A percentile compares a stretch with the other conserved stretches of the same genome.
Conservation (phyloP, 1,140 invertebrate genomes). For the Acromyrmex heyeri region DNA sequence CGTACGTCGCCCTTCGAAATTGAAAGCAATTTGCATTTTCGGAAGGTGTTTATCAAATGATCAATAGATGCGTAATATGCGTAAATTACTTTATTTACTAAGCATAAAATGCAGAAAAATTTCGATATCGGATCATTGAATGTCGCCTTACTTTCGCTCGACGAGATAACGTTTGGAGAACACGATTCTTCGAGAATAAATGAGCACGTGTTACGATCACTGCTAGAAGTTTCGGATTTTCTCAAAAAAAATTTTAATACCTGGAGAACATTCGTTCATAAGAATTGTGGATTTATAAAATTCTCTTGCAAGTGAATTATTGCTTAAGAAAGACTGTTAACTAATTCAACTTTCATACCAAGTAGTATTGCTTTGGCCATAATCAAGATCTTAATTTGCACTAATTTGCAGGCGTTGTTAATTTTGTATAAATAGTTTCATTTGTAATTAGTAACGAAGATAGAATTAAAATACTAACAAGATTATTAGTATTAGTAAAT, state of each 20-base stretch:
- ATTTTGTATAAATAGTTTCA: not conserved
- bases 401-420: not conserved
- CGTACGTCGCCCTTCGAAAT: slow-evolving; percentile 62
- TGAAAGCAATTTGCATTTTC: slow-evolving; percentile 61
- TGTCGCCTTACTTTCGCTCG: slow-evolving; percentile 19
- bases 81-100: not conserved
- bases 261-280: not conserved
- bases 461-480: not conserved
- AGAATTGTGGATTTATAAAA: not conserved
- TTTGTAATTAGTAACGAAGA: not conserved
- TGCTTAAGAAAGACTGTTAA: not conserved
- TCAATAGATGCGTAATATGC: not conserved
- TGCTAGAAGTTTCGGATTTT: not conserved
- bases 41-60: not conserved
- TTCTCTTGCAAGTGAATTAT: not conserved
- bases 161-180: slow-evolving; percentile 5
- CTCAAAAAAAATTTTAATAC: slow-evolving; percentile 5
- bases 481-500: not conserved
- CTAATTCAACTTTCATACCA: slow-evolving; percentile 1
- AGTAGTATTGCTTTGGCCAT: not conserved
- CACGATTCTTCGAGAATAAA: not conserved
- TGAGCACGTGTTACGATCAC: not conserved
- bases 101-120: not conserved
- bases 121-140: slow-evolving; percentile 3
- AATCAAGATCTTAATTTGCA: not conserved